A percentile compares a stretch with the other conserved stretches of the same genome.
These are phyloP conservation scores for Bicyclus anynana DNA, from an alignment of 1,140 invertebrate genomes.

Conservation along the genomic window DNA sequence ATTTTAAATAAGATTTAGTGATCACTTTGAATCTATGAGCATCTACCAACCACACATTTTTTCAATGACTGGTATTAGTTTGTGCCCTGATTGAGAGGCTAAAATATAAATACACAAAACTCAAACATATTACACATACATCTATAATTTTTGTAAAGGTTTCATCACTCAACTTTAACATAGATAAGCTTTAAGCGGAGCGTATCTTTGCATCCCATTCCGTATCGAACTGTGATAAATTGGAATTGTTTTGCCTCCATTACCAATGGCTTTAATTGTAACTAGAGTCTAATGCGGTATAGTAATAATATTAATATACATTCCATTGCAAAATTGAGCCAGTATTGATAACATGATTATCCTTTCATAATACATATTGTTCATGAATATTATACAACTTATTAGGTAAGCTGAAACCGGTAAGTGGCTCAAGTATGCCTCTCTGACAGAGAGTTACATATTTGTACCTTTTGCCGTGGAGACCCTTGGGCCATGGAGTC, in stretches of 20 bases:
- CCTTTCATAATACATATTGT: neutral
- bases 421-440: no score
- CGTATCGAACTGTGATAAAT: constrained; percentile 49
- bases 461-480: no score
- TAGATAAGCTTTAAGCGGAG: constrained; percentile 14
- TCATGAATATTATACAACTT: no score
- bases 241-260: constrained; percentile 48
- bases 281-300: constrained; percentile 16
- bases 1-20: no score
- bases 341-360: constrained; percentile 1
- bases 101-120: neutral
- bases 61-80: no score
- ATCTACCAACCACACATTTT: no score
- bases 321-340: constrained; percentile 10
- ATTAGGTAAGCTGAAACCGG: no score
- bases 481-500: no score
- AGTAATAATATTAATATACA: constrained; percentile 2
- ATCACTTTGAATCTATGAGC: no score
- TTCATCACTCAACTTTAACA: neutral
- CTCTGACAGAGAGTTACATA: no score
- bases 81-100: no score
- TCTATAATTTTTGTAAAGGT: no score
- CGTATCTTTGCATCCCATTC: constrained; percentile 30
- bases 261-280: constrained; percentile 42
- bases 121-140: neutral